Percentiles rank a stretch among this genome's conserved stretches.
Conservation (phyloP, 2,797 vertebrate genomes). For the Morus bassanus region DNA sequence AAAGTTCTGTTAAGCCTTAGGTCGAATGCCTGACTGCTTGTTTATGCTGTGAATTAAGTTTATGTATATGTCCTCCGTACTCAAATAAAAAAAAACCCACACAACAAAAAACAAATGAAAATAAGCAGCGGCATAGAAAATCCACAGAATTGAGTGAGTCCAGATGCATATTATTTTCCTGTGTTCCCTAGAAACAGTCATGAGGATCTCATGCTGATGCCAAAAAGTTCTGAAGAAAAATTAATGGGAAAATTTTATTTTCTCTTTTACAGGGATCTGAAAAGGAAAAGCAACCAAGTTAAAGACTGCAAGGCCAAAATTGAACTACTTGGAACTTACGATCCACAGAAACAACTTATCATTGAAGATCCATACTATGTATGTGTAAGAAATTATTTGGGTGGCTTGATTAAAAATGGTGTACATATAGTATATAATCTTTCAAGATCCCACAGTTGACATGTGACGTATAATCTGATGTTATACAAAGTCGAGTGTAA, state of each 20-base stretch:
- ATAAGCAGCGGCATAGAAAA: neutral
- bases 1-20: neutral
- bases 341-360: constrained; percentile 90
- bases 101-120: neutral
- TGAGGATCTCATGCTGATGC: neutral
- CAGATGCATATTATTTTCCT: neutral
- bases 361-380: constrained; percentile 97
- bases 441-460: neutral
- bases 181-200: neutral
- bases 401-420: neutral
- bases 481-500: neutral
- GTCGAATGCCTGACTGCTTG: neutral
- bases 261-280: constrained; percentile 85
- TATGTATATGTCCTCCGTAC: neutral
- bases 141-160: neutral
- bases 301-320: constrained; percentile 86
- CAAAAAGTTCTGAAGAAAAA: neutral
- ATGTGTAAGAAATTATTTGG: constrained; percentile 71
- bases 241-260: neutral
- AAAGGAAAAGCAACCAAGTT: constrained; percentile 83
- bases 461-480: neutral
- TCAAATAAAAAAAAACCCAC: neutral
- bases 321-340: constrained; percentile 92
- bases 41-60: neutral
- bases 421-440: neutral